Conservation (phyloP, 53 echinoderm and acorn worm species). For the Temnopleurus reevesii region DNA sequence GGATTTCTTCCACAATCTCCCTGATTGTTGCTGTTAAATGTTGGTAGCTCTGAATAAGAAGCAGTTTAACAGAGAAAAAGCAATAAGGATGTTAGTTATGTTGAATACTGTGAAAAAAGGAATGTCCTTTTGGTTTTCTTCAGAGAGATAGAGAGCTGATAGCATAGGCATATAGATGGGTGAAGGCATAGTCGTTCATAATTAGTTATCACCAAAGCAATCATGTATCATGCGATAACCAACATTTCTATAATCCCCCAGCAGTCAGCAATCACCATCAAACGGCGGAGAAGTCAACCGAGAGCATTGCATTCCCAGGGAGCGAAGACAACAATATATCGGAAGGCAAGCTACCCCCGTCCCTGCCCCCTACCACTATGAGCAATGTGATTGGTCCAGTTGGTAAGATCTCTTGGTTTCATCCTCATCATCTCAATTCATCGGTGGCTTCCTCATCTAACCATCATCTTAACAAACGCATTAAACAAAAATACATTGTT, state of each 20-base stretch:
- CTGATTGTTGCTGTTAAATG: too few relatives aligned
- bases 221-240: neutral
- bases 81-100: neutral
- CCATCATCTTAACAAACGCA: slow-evolving; percentile 2
- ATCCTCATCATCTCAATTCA: neutral
- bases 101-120: neutral
- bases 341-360: slow-evolving; percentile 49
- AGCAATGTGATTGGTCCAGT: slow-evolving; percentile 45
- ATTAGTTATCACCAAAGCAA: too few relatives aligned
- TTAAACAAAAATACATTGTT: neutral
- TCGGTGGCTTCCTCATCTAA: slow-evolving; percentile 10
- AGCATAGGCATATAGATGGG: slow-evolving; percentile 4
- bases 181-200: neutral
- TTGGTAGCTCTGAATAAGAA: too few relatives aligned
- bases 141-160: slow-evolving; percentile 11
- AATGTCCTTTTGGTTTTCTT: too few relatives aligned
- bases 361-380: slow-evolving; percentile 39
- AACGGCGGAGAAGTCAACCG: neutral
- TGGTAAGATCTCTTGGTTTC: slow-evolving; percentile 49
- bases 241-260: neutral
- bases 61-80: neutral
- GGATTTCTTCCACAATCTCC: too few relatives aligned
- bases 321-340: slow-evolving; percentile 33
- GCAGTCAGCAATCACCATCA: neutral
- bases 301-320: neutral